A percentile compares a stretch with the other conserved stretches of the same genome.
These are phyloP conservation scores for Sericinus montela DNA, from an alignment of 2,888 invertebrate genomes.

Conservation along the genomic window DNA sequence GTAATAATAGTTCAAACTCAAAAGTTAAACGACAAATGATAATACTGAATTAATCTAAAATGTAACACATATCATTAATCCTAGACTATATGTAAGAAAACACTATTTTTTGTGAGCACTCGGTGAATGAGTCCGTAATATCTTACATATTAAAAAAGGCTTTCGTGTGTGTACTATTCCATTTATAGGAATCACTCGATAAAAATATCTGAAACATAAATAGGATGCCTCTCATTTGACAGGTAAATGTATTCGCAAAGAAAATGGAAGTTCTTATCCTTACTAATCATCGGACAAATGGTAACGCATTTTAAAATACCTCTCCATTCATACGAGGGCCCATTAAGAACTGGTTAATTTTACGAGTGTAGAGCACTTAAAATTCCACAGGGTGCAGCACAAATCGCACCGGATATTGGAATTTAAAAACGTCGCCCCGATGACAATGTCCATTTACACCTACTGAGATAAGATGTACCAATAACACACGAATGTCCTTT, in stretches of 20 bases:
- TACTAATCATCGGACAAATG: conserved; percentile 28
- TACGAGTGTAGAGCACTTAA: conserved; percentile 39
- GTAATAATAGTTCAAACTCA: no score
- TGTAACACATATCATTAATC: no score
- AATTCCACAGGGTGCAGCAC: conserved; percentile 42
- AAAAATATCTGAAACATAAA: no score
- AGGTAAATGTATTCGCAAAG: conserved; percentile 3
- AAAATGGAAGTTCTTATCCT: conserved; percentile 28
- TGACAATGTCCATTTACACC: conserved; percentile 59
- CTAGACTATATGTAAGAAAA: no score
- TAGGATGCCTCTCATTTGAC: no score
- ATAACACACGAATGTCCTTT: conserved; percentile 41
- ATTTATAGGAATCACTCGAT: no score
- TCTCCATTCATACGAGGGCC: conserved; percentile 22
- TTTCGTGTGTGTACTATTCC: no score
- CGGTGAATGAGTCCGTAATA: no score
- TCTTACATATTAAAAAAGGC: no score
- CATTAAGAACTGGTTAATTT: conserved; percentile 34
- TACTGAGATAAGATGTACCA: conserved; percentile 44
- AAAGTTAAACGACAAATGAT: no score
- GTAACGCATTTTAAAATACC: conserved; percentile 44
- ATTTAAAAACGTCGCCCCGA: conserved; percentile 48
- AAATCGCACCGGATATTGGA: conserved; percentile 64
- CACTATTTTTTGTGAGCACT: no score
- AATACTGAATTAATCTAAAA: no score